phyloP scores from a whole-genome alignment of 2,888 invertebrate species.

The Nymphalis polychloros region DNA sequence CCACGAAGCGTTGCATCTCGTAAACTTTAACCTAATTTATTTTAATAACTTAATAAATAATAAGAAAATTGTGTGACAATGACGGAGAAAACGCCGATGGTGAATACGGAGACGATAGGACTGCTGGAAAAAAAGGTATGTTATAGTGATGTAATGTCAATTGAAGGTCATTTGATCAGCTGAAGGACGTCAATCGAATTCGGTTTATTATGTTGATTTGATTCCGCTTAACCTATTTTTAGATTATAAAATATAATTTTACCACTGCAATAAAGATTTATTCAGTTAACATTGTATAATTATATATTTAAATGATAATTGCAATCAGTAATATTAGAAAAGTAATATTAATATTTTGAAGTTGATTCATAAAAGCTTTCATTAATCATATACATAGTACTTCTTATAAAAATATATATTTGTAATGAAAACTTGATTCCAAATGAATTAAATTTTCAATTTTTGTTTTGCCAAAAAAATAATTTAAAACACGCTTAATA shows the following conservation, averaged over 20 bases:
- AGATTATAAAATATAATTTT: not conserved
- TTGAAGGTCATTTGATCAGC: constrained; percentile 57
- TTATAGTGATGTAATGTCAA: constrained; percentile 56
- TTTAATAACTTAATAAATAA: constrained; percentile 21
- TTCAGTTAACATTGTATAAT: not conserved
- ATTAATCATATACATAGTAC: too few species aligned
- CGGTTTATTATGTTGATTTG: not conserved
- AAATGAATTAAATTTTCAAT: not conserved
- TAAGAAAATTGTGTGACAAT: constrained; percentile 47
- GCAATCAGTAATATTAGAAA: too few species aligned
- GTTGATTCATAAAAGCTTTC: too few species aligned
- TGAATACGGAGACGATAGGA: constrained; percentile 65
- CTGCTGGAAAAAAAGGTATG: constrained; percentile 72
- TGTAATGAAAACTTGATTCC: not conserved
- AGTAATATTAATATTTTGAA: too few species aligned
- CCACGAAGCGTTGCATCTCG: constrained; percentile 24
- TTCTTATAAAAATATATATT: too few species aligned
- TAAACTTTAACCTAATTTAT: constrained; percentile 19
- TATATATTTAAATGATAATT: not conserved
- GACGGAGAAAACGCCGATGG: constrained; percentile 51
- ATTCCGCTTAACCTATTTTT: not conserved
- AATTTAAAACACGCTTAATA: not conserved
- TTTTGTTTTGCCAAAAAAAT: not conserved
- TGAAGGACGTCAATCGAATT: constrained; percentile 24
- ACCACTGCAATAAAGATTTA: not conserved